Percentiles rank a stretch among this genome's conserved stretches.
Evolutionary conservation across 2,888 invertebrate genomes (phyloP).

Genomic region (Eulithis testata): DNA sequence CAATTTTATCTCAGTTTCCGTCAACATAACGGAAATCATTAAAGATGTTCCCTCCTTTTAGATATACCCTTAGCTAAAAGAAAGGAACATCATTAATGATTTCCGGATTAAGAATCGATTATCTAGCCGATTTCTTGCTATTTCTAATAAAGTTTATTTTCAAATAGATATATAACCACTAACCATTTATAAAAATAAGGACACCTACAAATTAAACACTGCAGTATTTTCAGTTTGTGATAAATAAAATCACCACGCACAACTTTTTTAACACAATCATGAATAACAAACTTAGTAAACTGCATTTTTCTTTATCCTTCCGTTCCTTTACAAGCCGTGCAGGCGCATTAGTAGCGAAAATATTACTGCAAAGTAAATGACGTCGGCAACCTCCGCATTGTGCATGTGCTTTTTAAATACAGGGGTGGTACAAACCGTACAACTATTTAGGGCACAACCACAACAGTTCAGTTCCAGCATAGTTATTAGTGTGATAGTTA

Average conservation of each 20-base stretch:
- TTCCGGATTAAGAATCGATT: neutral
- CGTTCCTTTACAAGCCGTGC: conserved; percentile 71
- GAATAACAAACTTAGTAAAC: conserved; percentile 62
- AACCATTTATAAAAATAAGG: conserved; percentile 51
- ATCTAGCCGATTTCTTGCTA: neutral
- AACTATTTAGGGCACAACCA: conserved; percentile 68
- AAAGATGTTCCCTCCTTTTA: no score
- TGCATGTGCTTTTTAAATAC: conserved; percentile 81
- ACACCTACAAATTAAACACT: conserved; percentile 37
- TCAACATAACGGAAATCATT: conserved; percentile 20
- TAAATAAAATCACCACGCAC: conserved; percentile 47
- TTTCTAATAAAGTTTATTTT: neutral
- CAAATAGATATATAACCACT: conserved; percentile 29
- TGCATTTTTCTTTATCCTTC: conserved; percentile 76
- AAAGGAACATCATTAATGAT: no score
- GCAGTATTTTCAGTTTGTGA: conserved; percentile 34
- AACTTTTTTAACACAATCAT: conserved; percentile 58
- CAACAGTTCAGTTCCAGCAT: conserved; percentile 37
- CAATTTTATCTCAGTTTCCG: neutral
- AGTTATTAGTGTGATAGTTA: conserved; percentile 28
- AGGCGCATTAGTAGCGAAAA: conserved; percentile 81
- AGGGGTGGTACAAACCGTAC: conserved; percentile 70
- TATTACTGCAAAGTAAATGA: conserved; percentile 83
- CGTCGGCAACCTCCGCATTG: conserved; percentile 81
- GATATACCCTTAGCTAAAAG: no score